Percentiles rank a stretch among this genome's conserved stretches.
These are phyloP conservation scores for Drosophila fulvimacula DNA, from an alignment of 2,888 invertebrate species.

Conservation along the genomic window DNA sequence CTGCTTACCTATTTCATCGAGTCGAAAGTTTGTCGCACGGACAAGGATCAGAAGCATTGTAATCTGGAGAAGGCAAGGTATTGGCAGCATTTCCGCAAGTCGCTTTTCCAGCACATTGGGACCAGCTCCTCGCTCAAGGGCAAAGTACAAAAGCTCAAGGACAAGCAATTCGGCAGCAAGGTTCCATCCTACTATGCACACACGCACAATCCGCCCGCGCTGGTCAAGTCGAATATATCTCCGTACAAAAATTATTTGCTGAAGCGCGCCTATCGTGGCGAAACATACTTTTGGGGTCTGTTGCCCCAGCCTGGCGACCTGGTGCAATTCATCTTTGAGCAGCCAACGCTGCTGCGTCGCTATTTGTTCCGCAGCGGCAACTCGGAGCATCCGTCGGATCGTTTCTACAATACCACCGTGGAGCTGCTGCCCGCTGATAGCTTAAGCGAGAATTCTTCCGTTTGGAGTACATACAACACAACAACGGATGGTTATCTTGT, in stretches of 20 bases:
- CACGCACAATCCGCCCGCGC: slow-evolving; percentile 89
- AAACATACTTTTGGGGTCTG: slow-evolving; percentile 96
- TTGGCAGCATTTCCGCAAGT: slow-evolving; percentile 94
- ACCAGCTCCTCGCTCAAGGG: slow-evolving; percentile 97
- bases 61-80: slow-evolving; percentile 90
- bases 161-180: slow-evolving; percentile 93
- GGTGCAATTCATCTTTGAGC: slow-evolving; percentile 91
- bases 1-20: slow-evolving; percentile 94
- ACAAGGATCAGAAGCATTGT: slow-evolving; percentile 94
- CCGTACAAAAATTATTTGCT: slow-evolving; percentile 92
- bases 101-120: slow-evolving; percentile 98
- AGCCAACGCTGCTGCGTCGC: slow-evolving; percentile 87
- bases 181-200: slow-evolving; percentile 92
- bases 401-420: slow-evolving; percentile 93
- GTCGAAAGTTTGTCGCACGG: slow-evolving; percentile 94
- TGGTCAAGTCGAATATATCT: slow-evolving; percentile 90
- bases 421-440: slow-evolving; percentile 90
- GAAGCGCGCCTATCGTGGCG: slow-evolving; percentile 93
- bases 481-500: slow-evolving; percentile 89
- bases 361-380: slow-evolving; percentile 95
- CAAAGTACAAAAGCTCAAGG: slow-evolving; percentile 98
- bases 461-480: slow-evolving; percentile 87
- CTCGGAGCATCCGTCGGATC: slow-evolving; percentile 94
- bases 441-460: slow-evolving; percentile 83
- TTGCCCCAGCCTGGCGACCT: slow-evolving; percentile 93